Percentiles rank a stretch among this genome's conserved stretches.
phyloP scores from a whole-genome alignment of 1,140 invertebrate genomes.

The Drosophila triauraria region DNA sequence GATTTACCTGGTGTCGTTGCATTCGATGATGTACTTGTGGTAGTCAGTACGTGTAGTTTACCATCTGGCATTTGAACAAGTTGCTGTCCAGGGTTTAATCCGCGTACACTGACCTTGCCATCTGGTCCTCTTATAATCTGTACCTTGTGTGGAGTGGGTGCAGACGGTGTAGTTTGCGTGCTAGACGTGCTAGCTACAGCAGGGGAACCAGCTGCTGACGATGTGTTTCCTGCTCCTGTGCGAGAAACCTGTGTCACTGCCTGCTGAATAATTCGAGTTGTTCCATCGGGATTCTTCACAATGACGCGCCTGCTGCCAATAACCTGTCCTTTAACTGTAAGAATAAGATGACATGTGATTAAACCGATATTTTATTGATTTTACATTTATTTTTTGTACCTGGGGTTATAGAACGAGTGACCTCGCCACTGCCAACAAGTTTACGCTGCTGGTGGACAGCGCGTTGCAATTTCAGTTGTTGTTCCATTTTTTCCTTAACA shows the following conservation, averaged over 20 bases:
- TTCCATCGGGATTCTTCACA: slow-evolving; percentile 92
- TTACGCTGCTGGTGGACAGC: slow-evolving; percentile 94
- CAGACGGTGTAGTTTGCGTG: slow-evolving; percentile 27
- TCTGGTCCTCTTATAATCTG: slow-evolving; percentile 96
- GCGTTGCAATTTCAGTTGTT: slow-evolving; percentile 93
- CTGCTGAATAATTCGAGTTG: slow-evolving; percentile 90
- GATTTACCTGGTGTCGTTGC: slow-evolving; percentile 73
- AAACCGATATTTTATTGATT: neutral
- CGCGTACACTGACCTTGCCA: slow-evolving; percentile 96
- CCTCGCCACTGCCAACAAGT: slow-evolving; percentile 42
- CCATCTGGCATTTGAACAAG: slow-evolving; percentile 97
- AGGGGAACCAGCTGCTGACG: slow-evolving; percentile 64
- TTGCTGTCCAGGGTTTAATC: slow-evolving; percentile 96
- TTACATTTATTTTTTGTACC: slow-evolving; percentile 25
- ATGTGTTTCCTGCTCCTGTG: slow-evolving; percentile 27
- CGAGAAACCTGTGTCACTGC: slow-evolving; percentile 74
- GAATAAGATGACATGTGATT: neutral
- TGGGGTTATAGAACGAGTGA: slow-evolving; percentile 53
- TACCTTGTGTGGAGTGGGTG: slow-evolving; percentile 91
- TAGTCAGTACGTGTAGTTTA: slow-evolving; percentile 94
- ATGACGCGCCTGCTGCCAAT: slow-evolving; percentile 87
- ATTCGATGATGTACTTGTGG: slow-evolving; percentile 74
- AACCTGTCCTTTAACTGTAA: slow-evolving; percentile 71
- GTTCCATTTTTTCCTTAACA: slow-evolving; percentile 96
- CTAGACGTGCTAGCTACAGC: slow-evolving; percentile 32